Percentiles rank a stretch among this genome's conserved stretches.
Evolutionary conservation across 2,888 invertebrate genomes (phyloP).

Genomic region (Cosmia trapezina): DNA sequence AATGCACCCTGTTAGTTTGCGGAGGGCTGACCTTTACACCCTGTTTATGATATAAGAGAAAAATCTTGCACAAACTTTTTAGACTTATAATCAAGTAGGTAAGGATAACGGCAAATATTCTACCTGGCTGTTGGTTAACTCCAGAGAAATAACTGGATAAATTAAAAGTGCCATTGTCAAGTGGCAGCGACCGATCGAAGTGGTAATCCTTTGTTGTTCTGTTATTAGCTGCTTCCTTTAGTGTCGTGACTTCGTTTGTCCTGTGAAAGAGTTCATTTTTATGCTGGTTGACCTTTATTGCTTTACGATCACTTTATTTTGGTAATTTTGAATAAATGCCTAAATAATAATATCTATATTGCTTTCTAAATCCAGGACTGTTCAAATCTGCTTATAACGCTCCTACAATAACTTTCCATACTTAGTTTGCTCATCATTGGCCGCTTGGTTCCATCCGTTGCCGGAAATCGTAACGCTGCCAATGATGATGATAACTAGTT

Average conservation of each 20-base stretch:
- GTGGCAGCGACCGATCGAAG: slow-evolving; percentile 70
- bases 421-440: neutral
- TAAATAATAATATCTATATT: neutral
- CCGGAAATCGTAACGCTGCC: neutral
- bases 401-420: neutral
- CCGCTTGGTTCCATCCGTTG: neutral
- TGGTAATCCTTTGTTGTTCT: slow-evolving; percentile 77
- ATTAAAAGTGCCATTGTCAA: slow-evolving; percentile 79
- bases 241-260: slow-evolving; percentile 87
- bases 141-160: slow-evolving; percentile 83
- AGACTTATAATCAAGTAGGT: neutral
- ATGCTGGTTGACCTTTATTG: slow-evolving; percentile 4
- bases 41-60: no score
- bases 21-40: no score
- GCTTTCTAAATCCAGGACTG: neutral
- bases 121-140: slow-evolving; percentile 78
- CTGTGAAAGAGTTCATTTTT: slow-evolving; percentile 66
- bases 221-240: slow-evolving; percentile 83
- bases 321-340: neutral
- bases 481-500: neutral
- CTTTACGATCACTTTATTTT: neutral
- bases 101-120: neutral
- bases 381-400: neutral
- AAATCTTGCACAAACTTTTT: neutral
- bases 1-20: no score